Evolutionary conservation across 2,113 vertebrate species (phyloP).

Genomic region (Pheucticus melanocephalus): DNA sequence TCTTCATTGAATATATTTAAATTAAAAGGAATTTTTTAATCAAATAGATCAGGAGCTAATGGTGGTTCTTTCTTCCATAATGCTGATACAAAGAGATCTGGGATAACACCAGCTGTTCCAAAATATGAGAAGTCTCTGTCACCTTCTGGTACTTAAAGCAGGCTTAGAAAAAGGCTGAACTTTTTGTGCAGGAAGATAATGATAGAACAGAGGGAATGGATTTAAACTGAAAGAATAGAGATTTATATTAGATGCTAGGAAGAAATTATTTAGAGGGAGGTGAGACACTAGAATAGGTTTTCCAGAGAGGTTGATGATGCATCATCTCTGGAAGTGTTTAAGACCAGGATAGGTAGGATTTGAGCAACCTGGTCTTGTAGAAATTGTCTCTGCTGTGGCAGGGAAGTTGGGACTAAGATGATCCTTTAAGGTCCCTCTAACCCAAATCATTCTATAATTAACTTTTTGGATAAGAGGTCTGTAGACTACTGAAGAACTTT

Average conservation of each 20-base stretch:
- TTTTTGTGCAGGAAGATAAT: not conserved
- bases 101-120: not conserved
- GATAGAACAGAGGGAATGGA: not conserved
- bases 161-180: not conserved
- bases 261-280: not conserved
- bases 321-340: not conserved
- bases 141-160: not conserved
- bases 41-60: not conserved
- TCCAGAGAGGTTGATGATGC: not conserved
- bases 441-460: not conserved
- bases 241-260: not conserved
- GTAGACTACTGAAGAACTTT: not conserved
- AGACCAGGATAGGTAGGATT: not conserved
- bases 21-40: not conserved
- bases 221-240: not conserved
- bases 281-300: too few species aligned
- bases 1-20: not conserved
- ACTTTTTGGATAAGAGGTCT: not conserved
- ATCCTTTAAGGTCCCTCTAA: not conserved
- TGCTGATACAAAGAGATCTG: not conserved
- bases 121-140: not conserved
- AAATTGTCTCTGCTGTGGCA: not conserved
- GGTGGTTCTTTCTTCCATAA: not conserved
- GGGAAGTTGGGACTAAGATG: fast-evolving
- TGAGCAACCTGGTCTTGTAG: not conserved